Evolutionary conservation across 1,140 invertebrate genomes (phyloP).

Genomic region (Ridgeia piscesae): DNA sequence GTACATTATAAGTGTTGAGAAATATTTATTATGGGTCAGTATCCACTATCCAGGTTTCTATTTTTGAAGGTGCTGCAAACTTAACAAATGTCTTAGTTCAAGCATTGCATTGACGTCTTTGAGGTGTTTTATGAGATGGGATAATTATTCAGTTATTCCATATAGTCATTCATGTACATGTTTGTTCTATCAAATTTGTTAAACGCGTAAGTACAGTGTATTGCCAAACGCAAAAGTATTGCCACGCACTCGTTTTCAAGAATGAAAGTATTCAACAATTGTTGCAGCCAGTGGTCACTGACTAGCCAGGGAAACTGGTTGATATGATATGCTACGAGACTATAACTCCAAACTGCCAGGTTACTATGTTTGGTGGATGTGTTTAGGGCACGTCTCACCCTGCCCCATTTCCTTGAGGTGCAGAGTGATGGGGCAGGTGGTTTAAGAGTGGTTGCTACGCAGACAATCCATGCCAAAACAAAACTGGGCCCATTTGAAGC

Average conservation of each 20-base stretch:
- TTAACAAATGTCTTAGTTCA: no score
- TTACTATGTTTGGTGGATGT: not conserved
- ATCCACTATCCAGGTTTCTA: no score
- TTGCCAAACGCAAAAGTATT: not conserved
- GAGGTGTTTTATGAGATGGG: no score
- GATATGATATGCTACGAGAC: not conserved
- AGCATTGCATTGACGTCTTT: no score
- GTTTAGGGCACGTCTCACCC: slow-evolving; percentile 54
- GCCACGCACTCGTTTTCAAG: not conserved
- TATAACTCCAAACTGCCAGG: not conserved
- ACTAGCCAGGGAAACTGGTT: no score
- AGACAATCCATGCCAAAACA: slow-evolving; percentile 50
- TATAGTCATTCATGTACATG: no score
- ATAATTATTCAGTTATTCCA: no score
- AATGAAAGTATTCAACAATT: not conserved
- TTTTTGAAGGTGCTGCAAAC: no score
- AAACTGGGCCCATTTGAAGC: slow-evolving; percentile 61
- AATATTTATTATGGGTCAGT: no score
- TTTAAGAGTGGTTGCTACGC: slow-evolving; percentile 47
- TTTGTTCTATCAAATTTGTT: no score
- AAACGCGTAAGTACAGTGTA: no score
- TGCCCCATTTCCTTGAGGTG: slow-evolving; percentile 54
- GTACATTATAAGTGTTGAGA: no score
- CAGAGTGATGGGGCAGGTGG: slow-evolving; percentile 45
- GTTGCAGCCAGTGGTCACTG: not conserved